Evolutionary conservation across 1,140 invertebrate genomes (phyloP).

Genomic region (Thaumetopoea pityocampa): DNA sequence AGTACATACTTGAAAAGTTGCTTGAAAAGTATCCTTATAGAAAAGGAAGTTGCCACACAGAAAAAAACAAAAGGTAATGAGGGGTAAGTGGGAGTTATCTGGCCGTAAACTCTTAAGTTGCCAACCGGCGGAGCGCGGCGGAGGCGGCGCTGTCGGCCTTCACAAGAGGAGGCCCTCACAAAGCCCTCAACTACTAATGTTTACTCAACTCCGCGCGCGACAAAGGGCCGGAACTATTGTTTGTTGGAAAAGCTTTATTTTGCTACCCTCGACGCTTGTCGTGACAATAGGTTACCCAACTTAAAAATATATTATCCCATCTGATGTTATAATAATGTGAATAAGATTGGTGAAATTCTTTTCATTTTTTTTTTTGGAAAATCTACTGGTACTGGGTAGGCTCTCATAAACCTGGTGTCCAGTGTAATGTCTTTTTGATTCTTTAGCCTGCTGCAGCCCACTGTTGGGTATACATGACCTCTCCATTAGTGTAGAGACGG

Average conservation of each 20-base stretch:
- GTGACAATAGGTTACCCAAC: conserved; percentile 73
- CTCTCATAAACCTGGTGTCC: too few species aligned
- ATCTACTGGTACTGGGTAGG: too few species aligned
- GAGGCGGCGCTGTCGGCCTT: conserved; percentile 10
- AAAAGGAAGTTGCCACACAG: conserved; percentile 62
- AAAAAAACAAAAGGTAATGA: conserved; percentile 63
- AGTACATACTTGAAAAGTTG: too few species aligned
- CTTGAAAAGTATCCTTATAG: conserved; percentile 15
- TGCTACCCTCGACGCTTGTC: conserved; percentile 58
- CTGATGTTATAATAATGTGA: conserved; percentile 44
- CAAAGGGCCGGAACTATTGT: conserved; percentile 76
- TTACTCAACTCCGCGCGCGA: conserved; percentile 65
- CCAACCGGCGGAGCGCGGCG: conserved; percentile 25
- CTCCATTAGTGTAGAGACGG: too few species aligned
- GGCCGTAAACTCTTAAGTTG: conserved; percentile 59
- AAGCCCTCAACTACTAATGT: conserved; percentile 71
- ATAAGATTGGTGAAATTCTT: conserved; percentile 15
- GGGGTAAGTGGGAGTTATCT: conserved; percentile 61
- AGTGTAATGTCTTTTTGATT: too few species aligned
- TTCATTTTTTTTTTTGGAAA: conserved; percentile 4
- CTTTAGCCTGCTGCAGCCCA: too few species aligned
- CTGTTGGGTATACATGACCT: too few species aligned
- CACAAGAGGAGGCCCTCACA: conserved; percentile 32
- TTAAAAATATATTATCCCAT: conserved; percentile 74
- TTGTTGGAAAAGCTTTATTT: conserved; percentile 74